Evolutionary conservation across 1,140 invertebrate species (phyloP).

Genomic region (Lepidurus couesii): DNA sequence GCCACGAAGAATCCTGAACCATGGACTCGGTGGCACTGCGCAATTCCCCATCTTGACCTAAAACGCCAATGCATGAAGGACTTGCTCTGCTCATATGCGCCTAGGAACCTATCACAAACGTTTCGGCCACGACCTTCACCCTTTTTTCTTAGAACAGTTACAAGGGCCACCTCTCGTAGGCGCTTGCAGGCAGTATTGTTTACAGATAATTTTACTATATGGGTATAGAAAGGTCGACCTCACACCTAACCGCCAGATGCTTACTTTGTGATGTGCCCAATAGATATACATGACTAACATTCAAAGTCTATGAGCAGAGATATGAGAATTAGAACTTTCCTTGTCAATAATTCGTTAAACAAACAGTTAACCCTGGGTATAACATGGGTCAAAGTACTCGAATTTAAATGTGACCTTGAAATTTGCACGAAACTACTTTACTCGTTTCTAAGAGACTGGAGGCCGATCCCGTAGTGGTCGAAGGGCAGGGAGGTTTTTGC

Average conservation of each 20-base stretch:
- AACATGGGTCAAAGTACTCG: too few relatives aligned
- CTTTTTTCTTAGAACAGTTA: background rate
- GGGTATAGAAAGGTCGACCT: background rate
- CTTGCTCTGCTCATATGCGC: background rate
- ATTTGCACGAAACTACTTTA: background rate
- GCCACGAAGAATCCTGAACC: slow-evolving; percentile 17
- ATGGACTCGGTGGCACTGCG: slow-evolving; percentile 17
- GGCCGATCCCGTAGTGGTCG: background rate
- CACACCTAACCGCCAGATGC: background rate
- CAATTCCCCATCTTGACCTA: slow-evolving; percentile 14
- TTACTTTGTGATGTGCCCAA: background rate
- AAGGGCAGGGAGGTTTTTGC: slow-evolving; percentile 12
- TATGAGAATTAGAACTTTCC: too few relatives aligned
- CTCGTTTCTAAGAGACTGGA: slow-evolving; percentile 11
- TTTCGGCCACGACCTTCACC: background rate
- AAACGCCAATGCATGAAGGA: background rate
- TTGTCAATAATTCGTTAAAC: too few relatives aligned
- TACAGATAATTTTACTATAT: background rate
- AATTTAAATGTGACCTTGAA: background rate
- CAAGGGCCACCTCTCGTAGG: background rate
- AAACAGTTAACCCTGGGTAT: too few relatives aligned
- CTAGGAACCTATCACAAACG: slow-evolving; percentile 11
- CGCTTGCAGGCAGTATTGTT: background rate
- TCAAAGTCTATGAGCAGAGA: background rate
- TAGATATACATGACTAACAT: background rate